Evolutionary conservation across 2,113 vertebrate genomes (phyloP).

Genomic region (Poecilia latipinna): DNA sequence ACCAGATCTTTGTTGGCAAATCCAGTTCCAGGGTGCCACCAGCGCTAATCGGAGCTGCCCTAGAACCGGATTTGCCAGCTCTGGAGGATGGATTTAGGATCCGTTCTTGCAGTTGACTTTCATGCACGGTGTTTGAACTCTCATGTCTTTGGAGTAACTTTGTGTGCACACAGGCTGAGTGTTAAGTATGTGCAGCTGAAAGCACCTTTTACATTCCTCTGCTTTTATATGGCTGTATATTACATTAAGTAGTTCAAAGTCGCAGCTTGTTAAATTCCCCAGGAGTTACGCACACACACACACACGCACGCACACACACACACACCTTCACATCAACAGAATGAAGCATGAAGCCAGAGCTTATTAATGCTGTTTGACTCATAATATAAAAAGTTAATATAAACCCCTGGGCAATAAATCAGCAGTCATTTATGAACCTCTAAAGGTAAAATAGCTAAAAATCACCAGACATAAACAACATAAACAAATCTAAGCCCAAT

Average conservation of each 20-base stretch:
- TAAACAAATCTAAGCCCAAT: neutral
- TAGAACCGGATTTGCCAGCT: neutral
- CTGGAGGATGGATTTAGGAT: neutral
- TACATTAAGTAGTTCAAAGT: constrained; percentile 52
- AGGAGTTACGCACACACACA: constrained; percentile 9
- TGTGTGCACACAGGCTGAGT: constrained; percentile 19
- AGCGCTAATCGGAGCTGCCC: neutral
- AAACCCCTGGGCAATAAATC: neutral
- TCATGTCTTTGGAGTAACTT: constrained; percentile 41
- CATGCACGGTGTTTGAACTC: neutral
- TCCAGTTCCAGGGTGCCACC: neutral
- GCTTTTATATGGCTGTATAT: constrained; percentile 41
- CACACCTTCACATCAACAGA: constrained; percentile 5
- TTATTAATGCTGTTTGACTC: constrained; percentile 4
- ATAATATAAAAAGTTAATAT: constrained; percentile 8
- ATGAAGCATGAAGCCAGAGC: constrained; percentile 7
- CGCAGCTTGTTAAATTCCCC: constrained; percentile 50
- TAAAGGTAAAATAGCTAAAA: neutral
- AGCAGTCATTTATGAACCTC: neutral
- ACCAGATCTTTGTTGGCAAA: neutral
- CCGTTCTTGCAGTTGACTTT: neutral
- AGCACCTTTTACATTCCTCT: constrained; percentile 19
- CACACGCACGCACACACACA: neutral
- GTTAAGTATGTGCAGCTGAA: constrained; percentile 38
- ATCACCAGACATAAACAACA: neutral